Evolutionary conservation across 1,140 invertebrate genomes (phyloP).

Genomic region (Eueides isabella): DNA sequence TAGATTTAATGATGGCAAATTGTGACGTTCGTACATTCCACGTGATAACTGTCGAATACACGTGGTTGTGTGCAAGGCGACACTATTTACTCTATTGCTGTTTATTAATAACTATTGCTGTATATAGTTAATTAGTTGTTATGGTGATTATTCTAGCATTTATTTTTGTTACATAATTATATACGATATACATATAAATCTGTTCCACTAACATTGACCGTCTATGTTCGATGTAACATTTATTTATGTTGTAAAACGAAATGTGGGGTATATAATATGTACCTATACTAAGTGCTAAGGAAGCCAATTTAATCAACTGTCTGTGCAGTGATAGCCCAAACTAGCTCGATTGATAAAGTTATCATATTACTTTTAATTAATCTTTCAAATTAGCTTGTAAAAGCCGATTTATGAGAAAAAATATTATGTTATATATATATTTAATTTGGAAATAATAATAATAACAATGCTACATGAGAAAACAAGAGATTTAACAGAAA

Average conservation of each 20-base stretch:
- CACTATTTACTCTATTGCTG: background rate
- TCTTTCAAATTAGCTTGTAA: no score
- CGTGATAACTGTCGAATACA: constrained; percentile 10
- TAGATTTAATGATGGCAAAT: constrained; percentile 18
- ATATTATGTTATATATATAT: background rate
- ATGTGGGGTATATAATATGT: no score
- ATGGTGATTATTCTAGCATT: background rate
- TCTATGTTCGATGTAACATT: background rate
- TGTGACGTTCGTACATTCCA: constrained; percentile 19
- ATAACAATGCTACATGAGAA: no score
- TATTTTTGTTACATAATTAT: background rate
- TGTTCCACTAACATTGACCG: no score
- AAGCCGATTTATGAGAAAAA: no score
- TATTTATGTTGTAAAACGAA: background rate
- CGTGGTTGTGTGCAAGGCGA: background rate
- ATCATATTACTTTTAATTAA: no score
- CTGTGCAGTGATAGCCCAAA: no score
- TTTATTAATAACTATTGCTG: background rate
- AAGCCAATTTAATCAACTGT: no score
- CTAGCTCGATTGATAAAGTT: no score
- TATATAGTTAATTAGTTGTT: background rate
- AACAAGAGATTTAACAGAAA: background rate
- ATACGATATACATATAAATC: no score
- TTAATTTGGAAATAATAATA: no score
- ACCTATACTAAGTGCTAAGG: no score